A percentile compares a stretch with the other conserved stretches of the same genome.
phyloP scores from a whole-genome alignment of 1,140 invertebrate species.

The Drosophila hydei region DNA sequence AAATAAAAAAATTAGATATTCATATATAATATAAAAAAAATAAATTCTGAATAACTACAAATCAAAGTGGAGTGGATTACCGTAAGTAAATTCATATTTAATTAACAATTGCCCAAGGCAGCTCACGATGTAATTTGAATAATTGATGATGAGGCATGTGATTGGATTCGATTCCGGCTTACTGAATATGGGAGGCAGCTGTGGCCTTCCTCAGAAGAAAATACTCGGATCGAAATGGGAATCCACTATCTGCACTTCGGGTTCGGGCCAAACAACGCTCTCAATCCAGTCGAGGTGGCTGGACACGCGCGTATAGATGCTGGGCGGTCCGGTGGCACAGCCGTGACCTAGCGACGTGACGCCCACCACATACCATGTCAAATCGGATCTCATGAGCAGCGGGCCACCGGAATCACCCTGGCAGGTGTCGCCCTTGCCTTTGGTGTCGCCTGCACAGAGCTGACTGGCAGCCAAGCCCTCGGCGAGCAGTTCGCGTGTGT shows the following conservation, averaged over 20 bases:
- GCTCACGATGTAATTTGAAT: too few relatives aligned
- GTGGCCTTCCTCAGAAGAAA: conserved; percentile 22
- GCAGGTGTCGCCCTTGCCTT: conserved; percentile 87
- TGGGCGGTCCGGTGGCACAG: conserved; percentile 87
- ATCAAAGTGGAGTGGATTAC: too few relatives aligned
- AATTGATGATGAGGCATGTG: too few relatives aligned
- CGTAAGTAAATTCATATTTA: too few relatives aligned
- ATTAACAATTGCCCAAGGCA: too few relatives aligned
- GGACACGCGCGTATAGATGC: conserved; percentile 89
- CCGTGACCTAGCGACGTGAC: conserved; percentile 89
- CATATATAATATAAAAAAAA: too few relatives aligned
- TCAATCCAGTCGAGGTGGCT: conserved; percentile 91
- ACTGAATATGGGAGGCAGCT: too few relatives aligned
- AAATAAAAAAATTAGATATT: too few relatives aligned
- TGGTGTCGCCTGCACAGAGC: conserved; percentile 86
- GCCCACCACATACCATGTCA: conserved; percentile 85
- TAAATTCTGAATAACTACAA: too few relatives aligned
- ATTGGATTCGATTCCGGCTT: too few relatives aligned
- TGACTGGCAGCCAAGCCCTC: conserved; percentile 82
- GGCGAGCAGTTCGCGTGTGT: conserved; percentile 44
- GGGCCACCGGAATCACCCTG: conserved; percentile 90
- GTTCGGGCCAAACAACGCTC: conserved; percentile 86
- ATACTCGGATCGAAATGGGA: conserved; percentile 35
- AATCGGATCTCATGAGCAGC: conserved; percentile 45
- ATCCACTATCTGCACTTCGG: neutral